phyloP scores from a whole-genome alignment of 1,140 invertebrate species.

The Dreissena rostriformis region DNA sequence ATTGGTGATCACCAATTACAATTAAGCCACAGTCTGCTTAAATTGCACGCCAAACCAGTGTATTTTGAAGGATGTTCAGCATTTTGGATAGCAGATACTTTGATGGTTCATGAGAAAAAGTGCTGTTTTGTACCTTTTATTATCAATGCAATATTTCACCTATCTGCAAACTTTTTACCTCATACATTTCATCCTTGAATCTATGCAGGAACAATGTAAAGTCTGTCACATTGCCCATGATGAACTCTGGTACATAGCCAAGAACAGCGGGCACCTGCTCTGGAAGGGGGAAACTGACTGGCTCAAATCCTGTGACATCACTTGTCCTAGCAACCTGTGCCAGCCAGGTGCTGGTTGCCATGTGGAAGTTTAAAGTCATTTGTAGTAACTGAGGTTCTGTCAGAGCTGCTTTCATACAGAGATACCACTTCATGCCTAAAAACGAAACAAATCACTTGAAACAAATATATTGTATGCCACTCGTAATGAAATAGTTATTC shows the following conservation, averaged over 20 bases:
- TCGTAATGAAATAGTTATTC: too few relatives aligned
- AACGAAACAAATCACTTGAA: background rate
- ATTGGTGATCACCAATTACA: background rate
- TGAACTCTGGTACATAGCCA: conserved; percentile 93
- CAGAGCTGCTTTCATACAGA: conserved; percentile 86
- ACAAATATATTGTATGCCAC: background rate
- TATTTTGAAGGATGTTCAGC: too few relatives aligned
- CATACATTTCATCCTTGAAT: conserved; percentile 82
- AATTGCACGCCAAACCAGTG: too few relatives aligned
- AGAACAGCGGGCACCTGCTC: conserved; percentile 77
- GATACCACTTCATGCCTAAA: conserved; percentile 78
- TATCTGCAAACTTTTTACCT: conserved; percentile 64
- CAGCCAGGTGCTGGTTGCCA: conserved; percentile 92
- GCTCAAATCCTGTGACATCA: conserved; percentile 79
- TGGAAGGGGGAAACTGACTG: conserved; percentile 87
- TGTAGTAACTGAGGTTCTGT: conserved; percentile 87
- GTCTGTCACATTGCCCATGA: conserved; percentile 93
- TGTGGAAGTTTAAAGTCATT: conserved; percentile 88
- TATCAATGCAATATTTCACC: background rate
- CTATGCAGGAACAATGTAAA: conserved; percentile 89
- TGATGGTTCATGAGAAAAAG: too few relatives aligned
- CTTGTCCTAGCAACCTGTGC: conserved; percentile 87
- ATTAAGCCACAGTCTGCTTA: too few relatives aligned
- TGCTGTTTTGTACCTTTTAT: too few relatives aligned
- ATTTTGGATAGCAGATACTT: too few relatives aligned